Evolutionary conservation across 1,140 invertebrate genomes (phyloP).

Genomic region (Choristoneura fumiferana): DNA sequence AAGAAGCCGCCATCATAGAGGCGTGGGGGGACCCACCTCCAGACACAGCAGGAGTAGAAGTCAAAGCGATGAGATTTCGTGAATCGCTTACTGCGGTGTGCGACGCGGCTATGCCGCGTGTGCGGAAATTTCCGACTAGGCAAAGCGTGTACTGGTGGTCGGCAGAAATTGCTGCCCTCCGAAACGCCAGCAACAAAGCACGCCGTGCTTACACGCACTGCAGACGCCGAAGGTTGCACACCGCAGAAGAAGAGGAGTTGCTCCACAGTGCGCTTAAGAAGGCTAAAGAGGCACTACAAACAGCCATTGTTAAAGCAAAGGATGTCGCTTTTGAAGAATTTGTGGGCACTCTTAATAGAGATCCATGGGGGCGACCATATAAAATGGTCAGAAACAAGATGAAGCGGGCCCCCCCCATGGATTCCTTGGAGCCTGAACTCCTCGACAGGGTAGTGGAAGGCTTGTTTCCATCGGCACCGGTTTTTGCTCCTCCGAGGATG

Average conservation of each 20-base stretch:
- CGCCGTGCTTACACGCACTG: background rate
- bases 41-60: constrained; percentile 6
- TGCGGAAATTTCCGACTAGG: background rate
- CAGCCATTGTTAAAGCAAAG: constrained; percentile 24
- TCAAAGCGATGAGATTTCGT: constrained; percentile 14
- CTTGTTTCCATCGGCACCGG: background rate
- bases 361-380: constrained; percentile 46
- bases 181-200: background rate
- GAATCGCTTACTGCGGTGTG: background rate
- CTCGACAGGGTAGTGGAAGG: background rate
- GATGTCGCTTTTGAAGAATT: constrained; percentile 27
- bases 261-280: background rate
- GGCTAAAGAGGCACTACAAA: constrained; percentile 22
- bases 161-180: background rate
- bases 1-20: background rate
- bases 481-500: background rate
- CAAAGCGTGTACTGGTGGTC: background rate
- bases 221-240: background rate
- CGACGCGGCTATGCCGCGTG: background rate
- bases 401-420: constrained; percentile 26
- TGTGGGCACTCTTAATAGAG: constrained; percentile 30
- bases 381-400: constrained; percentile 30
- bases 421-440: constrained; percentile 18
- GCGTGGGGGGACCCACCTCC: constrained; percentile 19
- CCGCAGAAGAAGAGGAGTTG: background rate